Conservation (phyloP, 2,113 vertebrate genomes). For the Chamaea fasciata region DNA sequence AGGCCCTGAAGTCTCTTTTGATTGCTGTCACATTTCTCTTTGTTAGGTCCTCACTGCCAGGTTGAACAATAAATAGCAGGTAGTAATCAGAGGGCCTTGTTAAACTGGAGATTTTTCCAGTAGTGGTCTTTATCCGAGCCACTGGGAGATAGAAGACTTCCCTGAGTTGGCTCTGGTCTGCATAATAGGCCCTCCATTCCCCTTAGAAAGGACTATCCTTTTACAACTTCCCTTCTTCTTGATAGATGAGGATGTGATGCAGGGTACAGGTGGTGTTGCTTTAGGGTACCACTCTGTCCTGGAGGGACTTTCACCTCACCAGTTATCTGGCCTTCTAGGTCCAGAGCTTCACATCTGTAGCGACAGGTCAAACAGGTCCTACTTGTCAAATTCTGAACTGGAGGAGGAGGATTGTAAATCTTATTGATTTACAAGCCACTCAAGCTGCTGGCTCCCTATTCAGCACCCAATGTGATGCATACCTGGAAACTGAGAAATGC, state of each 20-base stretch:
- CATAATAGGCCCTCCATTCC: no score
- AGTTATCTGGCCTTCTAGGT: background rate
- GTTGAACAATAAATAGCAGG: background rate
- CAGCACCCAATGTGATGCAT: background rate
- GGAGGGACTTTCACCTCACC: background rate
- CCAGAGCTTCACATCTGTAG: background rate
- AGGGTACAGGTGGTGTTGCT: background rate
- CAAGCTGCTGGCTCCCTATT: background rate
- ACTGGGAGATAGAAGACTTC: background rate
- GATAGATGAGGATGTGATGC: accelerated
- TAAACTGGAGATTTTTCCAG: background rate
- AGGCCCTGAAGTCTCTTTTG: background rate
- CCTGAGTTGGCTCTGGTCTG: background rate
- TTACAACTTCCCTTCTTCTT: background rate
- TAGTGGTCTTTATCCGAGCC: background rate
- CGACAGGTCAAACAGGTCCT: background rate
- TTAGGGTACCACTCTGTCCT: background rate
- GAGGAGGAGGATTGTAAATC: background rate
- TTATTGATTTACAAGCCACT: background rate
- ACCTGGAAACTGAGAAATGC: background rate
- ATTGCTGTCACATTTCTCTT: background rate
- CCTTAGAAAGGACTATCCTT: background rate
- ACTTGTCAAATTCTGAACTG: background rate
- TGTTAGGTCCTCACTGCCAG: background rate
- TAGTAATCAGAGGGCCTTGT: background rate